Evolutionary conservation across 2,888 invertebrate species (phyloP).

Genomic region (Drosophila anomelani): DNA sequence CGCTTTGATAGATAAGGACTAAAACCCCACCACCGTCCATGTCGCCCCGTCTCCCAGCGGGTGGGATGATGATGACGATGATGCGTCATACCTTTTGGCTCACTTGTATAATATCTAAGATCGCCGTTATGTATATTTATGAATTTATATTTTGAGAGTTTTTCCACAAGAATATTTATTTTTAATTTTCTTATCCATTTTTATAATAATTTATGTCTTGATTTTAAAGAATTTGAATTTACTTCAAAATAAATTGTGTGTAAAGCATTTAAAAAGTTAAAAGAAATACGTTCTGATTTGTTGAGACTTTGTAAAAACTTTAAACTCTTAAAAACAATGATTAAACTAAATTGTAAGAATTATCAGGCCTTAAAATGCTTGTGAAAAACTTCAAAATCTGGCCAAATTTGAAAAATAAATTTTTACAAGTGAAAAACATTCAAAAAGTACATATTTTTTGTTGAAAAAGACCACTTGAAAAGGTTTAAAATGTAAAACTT

Average conservation of each 20-base stretch:
- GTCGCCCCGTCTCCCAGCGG: not conserved
- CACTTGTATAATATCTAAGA: not conserved
- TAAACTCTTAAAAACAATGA: not conserved
- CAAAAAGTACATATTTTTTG: not conserved
- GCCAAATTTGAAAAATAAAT: not conserved
- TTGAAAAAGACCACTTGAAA: not conserved
- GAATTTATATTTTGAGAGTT: not conserved
- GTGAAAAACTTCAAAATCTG: not conserved
- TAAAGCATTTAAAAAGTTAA: not conserved
- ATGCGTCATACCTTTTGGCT: conserved; percentile 26
- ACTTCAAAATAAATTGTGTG: not conserved
- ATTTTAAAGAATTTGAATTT: not conserved
- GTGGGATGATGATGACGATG: conserved; percentile 8
- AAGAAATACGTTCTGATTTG: not conserved
- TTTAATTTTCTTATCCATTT: not conserved
- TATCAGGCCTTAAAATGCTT: not conserved
- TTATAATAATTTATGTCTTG: not conserved
- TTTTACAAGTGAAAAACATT: not conserved
- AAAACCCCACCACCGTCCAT: not conserved
- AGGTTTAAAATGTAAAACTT: too few relatives aligned
- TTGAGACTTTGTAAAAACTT: not conserved
- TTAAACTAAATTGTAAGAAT: not conserved
- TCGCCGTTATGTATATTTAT: not conserved
- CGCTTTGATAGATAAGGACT: conserved; percentile 14
- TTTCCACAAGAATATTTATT: too few relatives aligned